Conservation (phyloP, 2,888 invertebrate species). For the Patella ulyssiponensis region DNA sequence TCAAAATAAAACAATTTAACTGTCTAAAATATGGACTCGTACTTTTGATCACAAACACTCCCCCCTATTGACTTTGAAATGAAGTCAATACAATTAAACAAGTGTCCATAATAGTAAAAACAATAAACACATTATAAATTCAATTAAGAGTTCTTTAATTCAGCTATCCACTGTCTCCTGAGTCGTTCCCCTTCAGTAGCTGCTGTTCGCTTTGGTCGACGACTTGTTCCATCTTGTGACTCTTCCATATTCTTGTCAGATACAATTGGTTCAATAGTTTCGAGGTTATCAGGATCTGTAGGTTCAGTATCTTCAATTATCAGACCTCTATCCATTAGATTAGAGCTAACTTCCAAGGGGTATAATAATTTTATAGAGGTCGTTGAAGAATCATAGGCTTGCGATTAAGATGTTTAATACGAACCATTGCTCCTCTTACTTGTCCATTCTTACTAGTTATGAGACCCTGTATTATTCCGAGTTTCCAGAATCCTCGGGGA, state of each 20-base stretch:
- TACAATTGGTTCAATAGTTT: not conserved
- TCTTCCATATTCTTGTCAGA: not conserved
- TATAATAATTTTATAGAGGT: not conserved
- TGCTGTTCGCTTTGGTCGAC: not conserved
- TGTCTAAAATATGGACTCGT: too few relatives aligned
- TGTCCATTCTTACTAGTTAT: not conserved
- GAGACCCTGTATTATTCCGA: not conserved
- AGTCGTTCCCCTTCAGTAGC: not conserved
- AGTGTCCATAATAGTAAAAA: too few relatives aligned
- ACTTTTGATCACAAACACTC: too few relatives aligned
- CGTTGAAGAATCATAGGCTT: not conserved
- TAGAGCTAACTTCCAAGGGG: not conserved
- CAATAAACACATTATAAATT: too few relatives aligned
- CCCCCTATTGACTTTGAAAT: too few relatives aligned
- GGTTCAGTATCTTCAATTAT: not conserved
- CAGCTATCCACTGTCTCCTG: not conserved
- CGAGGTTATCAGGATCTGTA: not conserved
- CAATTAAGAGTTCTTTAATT: not conserved
- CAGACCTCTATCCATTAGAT: not conserved
- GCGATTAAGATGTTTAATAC: not conserved
- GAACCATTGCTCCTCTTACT: not conserved
- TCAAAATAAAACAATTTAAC: too few relatives aligned
- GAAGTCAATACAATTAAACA: too few relatives aligned
- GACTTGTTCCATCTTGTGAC: not conserved
- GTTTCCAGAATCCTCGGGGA: not conserved